These are phyloP conservation scores for Aphrocallistes beatrix DNA, from an alignment of 37 sponge, comb jelly and placozoan genomes.

Conservation along the genomic window DNA sequence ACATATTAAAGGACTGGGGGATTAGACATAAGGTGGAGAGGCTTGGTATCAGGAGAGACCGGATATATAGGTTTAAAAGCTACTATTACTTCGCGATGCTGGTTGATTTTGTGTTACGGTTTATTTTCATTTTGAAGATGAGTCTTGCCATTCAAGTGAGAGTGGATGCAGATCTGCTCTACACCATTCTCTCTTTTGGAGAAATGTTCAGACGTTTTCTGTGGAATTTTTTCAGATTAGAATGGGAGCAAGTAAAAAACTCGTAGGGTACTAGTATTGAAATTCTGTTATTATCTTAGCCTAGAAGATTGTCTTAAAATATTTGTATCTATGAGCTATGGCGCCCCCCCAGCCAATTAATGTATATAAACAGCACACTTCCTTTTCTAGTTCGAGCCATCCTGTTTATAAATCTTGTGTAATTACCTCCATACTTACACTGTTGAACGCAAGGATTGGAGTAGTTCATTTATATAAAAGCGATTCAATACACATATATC, in stretches of 20 bases:
- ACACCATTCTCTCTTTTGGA: constrained; percentile 34
- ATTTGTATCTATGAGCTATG: too few relatives aligned
- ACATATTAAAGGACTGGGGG: constrained; percentile 89
- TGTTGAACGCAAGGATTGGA: too few relatives aligned
- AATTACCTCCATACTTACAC: too few relatives aligned
- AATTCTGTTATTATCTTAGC: too few relatives aligned
- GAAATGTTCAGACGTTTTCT: constrained; percentile 69
- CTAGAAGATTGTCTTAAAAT: too few relatives aligned
- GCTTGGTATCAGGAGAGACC: constrained; percentile 37
- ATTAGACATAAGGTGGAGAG: constrained; percentile 35
- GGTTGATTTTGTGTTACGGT: constrained; percentile 58
- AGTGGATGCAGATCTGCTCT: constrained; percentile 56
- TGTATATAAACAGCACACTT: too few relatives aligned
- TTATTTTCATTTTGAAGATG: constrained; percentile 71
- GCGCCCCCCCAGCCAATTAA: too few relatives aligned
- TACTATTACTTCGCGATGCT: constrained; percentile 65
- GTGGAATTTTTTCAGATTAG: constrained; percentile 97
- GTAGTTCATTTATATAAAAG: too few relatives aligned
- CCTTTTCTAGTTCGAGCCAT: too few relatives aligned
- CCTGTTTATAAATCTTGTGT: too few relatives aligned
- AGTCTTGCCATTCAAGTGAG: constrained; percentile 54
- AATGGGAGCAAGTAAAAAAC: constrained; percentile 48
- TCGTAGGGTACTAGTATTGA: too few relatives aligned
- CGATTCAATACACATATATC: too few relatives aligned
- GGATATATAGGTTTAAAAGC: constrained; percentile 38